These are phyloP conservation scores for Pteromalus puparum DNA, from an alignment of 1,140 invertebrate genomes.

Conservation along the genomic window DNA sequence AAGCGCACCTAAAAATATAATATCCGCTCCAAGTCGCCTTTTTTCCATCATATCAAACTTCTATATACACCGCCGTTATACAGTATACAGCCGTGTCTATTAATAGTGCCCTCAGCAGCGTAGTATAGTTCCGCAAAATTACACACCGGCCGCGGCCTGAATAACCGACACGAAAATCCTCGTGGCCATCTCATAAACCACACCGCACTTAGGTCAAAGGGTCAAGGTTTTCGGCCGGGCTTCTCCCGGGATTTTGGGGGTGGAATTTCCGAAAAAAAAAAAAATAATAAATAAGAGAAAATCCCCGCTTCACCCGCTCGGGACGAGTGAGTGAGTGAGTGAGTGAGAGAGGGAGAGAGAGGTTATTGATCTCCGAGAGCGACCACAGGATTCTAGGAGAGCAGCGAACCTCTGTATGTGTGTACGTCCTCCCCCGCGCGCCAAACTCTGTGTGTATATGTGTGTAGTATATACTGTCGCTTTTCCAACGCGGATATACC, in stretches of 20 bases:
- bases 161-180: neutral
- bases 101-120: neutral
- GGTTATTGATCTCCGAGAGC: conserved; percentile 32
- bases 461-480: neutral
- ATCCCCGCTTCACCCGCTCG: neutral
- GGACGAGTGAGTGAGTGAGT: neutral
- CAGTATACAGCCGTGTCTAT: neutral
- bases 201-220: neutral
- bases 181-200: neutral
- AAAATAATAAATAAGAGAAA: neutral
- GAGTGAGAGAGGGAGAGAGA: conserved; percentile 11
- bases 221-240: neutral
- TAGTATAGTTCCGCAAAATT: neutral
- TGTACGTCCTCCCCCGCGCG: conserved; percentile 14
- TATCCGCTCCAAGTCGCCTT: too few species aligned
- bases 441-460: neutral
- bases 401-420: conserved; percentile 17
- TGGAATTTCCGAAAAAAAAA: neutral
- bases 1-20: too few species aligned
- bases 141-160: neutral
- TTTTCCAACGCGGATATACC: neutral
- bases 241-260: neutral
- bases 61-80: neutral
- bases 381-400: conserved; percentile 1
- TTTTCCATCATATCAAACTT: neutral